phyloP scores from a whole-genome alignment of 2,113 vertebrate genomes.

The Nycticebus coucang region DNA sequence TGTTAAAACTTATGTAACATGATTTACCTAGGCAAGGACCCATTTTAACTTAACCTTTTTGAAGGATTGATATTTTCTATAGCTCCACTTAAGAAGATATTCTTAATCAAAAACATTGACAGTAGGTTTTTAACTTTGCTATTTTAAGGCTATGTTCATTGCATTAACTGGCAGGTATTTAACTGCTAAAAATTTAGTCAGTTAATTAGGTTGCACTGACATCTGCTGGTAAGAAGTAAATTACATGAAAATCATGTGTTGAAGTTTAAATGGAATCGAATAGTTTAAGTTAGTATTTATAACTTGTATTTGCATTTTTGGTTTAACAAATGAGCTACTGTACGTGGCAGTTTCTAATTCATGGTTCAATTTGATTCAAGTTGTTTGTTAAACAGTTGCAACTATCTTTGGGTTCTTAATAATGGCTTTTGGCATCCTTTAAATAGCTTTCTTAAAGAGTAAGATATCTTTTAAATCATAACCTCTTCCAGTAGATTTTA shows the following conservation, averaged over 20 bases:
- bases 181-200: neutral
- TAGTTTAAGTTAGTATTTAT: neutral
- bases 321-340: neutral
- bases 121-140: slow-evolving; percentile 33
- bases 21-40: neutral
- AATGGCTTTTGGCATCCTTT: neutral
- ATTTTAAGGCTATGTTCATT: slow-evolving; percentile 39
- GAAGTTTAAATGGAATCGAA: neutral
- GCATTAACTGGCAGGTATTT: neutral
- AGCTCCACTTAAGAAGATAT: slow-evolving; percentile 1
- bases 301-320: neutral
- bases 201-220: slow-evolving; percentile 68
- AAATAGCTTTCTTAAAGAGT: neutral
- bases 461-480: neutral
- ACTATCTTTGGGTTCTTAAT: neutral
- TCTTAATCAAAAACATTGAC: slow-evolving; percentile 11
- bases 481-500: neutral
- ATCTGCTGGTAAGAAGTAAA: slow-evolving; percentile 70
- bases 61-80: slow-evolving; percentile 10
- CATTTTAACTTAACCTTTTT: slow-evolving; percentile 43
- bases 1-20: slow-evolving; percentile 11
- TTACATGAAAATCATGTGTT: neutral
- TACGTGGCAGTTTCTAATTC: neutral
- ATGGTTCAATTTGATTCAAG: neutral
- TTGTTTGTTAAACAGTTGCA: neutral